Conservation (phyloP, 2,888 invertebrate genomes). For the Pardosa pseudoannulata region DNA sequence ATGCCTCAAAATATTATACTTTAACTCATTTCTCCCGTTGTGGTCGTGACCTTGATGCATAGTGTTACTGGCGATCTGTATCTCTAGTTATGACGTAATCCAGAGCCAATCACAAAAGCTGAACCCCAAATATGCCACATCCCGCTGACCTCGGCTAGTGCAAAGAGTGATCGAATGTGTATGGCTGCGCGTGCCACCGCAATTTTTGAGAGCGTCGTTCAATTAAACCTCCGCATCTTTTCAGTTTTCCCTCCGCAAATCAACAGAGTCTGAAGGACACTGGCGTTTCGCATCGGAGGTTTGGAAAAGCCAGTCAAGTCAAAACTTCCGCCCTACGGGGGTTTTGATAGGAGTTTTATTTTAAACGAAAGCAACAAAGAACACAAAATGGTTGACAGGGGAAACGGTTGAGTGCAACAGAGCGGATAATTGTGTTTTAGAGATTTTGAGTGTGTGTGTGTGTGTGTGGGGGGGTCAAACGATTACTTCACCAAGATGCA, state of each 20-base stretch:
- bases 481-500: too few relatives aligned
- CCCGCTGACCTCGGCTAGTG: neutral
- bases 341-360: too few relatives aligned
- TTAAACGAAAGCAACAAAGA: too few relatives aligned
- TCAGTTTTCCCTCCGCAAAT: neutral
- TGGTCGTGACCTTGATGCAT: too few relatives aligned
- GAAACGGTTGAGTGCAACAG: too few relatives aligned
- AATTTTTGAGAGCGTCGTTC: neutral
- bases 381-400: too few relatives aligned
- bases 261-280: neutral
- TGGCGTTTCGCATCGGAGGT: neutral
- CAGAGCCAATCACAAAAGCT: neutral
- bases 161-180: neutral
- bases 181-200: conserved; percentile 4
- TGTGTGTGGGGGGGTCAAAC: too few relatives aligned
- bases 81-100: neutral
- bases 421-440: too few relatives aligned
- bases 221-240: conserved; percentile 8
- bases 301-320: neutral
- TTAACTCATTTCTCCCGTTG: neutral
- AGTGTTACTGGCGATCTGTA: neutral
- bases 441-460: too few relatives aligned
- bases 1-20: neutral
- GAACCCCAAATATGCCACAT: neutral
- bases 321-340: neutral